A percentile compares a stretch with the other conserved stretches of the same genome.
Evolutionary conservation across 2,888 invertebrate genomes (phyloP).

Genomic region (Phalera bucephala): DNA sequence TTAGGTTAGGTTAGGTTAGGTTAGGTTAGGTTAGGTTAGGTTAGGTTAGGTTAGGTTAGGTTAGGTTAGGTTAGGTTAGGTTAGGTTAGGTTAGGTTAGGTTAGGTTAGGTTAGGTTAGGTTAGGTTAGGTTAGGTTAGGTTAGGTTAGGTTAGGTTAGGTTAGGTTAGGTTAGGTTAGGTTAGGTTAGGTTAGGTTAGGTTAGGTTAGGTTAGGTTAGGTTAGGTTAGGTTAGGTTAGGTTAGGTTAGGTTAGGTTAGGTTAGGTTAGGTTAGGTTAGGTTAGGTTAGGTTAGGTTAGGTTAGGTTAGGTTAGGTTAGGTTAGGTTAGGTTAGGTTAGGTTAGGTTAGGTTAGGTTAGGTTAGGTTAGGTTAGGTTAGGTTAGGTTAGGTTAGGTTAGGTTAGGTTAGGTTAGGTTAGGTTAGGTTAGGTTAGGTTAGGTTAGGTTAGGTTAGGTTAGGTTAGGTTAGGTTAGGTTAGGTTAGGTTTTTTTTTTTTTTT

Average conservation of each 20-base stretch:
- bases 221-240: conserved; percentile 4
- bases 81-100: conserved; percentile 13
- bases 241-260: conserved; percentile 8
- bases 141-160: conserved; percentile 8
- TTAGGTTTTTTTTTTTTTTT: too few relatives aligned
- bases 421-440: conserved; percentile 9
- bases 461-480: too few relatives aligned
- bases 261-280: conserved; percentile 1
- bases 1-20: conserved; percentile 18
- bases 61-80: conserved; percentile 12
- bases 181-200: conserved; percentile 5
- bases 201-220: conserved; percentile 10
- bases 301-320: background rate
- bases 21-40: conserved; percentile 15
- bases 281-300: background rate
- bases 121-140: conserved; percentile 8
- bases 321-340: conserved; percentile 2
- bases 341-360: conserved; percentile 14
- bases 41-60: conserved; percentile 13
- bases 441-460: conserved; percentile 5
- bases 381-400: conserved; percentile 12
- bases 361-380: conserved; percentile 14
- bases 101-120: conserved; percentile 14
- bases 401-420: conserved; percentile 7
- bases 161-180: conserved; percentile 6